Conservation (phyloP, 2,113 vertebrate species). For the Alosa alosa region DNA sequence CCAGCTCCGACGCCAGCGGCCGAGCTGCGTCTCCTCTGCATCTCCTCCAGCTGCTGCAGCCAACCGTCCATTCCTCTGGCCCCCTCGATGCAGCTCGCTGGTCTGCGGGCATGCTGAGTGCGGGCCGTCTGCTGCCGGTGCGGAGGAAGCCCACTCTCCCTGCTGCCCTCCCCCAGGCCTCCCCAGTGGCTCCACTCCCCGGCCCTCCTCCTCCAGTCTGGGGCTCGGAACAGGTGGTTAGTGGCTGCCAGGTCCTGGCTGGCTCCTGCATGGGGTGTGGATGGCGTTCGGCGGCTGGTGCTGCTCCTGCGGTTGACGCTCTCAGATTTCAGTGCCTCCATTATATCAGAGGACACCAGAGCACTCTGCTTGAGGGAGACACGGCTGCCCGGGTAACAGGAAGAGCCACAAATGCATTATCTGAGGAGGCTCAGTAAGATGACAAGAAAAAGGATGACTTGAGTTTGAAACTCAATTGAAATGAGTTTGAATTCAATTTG, state of each 20-base stretch:
- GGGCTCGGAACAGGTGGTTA: constrained; percentile 50
- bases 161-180: constrained; percentile 31
- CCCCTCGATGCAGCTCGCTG: constrained; percentile 59
- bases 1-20: background rate
- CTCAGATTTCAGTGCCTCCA: constrained; percentile 57
- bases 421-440: background rate
- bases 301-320: constrained; percentile 5
- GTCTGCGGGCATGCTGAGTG: constrained; percentile 41
- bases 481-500: no score
- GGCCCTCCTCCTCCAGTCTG: constrained; percentile 61
- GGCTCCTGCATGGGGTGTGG: constrained; percentile 50
- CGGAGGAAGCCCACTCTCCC: constrained; percentile 44
- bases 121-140: background rate
- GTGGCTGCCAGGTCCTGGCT: constrained; percentile 51
- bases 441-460: background rate
- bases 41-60: constrained; percentile 57
- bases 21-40: constrained; percentile 42
- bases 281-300: constrained; percentile 44
- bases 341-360: constrained; percentile 41
- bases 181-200: constrained; percentile 63
- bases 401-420: background rate
- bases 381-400: background rate
- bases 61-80: constrained; percentile 57
- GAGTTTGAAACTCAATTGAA: no score
- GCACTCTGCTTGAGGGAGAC: constrained; percentile 44